Evolutionary conservation across 1,140 invertebrate genomes (phyloP).

Genomic region (Drosophila ercepeae): DNA sequence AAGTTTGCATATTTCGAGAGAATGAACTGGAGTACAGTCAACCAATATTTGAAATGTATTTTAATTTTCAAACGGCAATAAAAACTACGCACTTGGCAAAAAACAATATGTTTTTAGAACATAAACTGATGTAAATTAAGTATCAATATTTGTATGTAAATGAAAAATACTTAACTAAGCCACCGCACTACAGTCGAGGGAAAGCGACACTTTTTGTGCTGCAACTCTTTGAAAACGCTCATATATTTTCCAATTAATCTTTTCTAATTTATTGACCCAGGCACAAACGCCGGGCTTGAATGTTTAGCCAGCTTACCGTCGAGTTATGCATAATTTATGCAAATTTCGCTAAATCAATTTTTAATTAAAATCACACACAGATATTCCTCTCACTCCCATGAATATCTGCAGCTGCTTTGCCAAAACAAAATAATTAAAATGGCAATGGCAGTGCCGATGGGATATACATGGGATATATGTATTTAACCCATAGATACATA

Average conservation of each 20-base stretch:
- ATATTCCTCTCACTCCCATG: constrained; percentile 7
- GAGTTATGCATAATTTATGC: constrained; percentile 79
- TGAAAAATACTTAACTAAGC: constrained; percentile 61
- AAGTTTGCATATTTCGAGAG: constrained; percentile 16
- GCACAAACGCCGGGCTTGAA: constrained; percentile 32
- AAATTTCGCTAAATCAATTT: constrained; percentile 81
- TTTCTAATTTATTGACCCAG: constrained; percentile 77
- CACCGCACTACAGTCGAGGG: constrained; percentile 9
- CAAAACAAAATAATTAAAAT: constrained; percentile 57
- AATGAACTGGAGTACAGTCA: neutral
- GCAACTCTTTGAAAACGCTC: constrained; percentile 23
- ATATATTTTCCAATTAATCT: constrained; percentile 73
- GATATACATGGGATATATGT: constrained; percentile 2
- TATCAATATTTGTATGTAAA: constrained; percentile 1
- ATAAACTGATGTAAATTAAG: neutral
- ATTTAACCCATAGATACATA: constrained; percentile 3
- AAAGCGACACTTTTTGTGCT: constrained; percentile 1
- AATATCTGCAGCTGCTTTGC: constrained; percentile 25
- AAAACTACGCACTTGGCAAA: constrained; percentile 8
- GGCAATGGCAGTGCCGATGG: constrained; percentile 15
- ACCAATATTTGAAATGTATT: constrained; percentile 61
- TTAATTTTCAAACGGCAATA: constrained; percentile 52
- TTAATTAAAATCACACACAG: constrained; percentile 74
- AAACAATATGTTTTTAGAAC: neutral
- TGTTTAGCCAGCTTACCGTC: constrained; percentile 59